Evolutionary conservation across 2,797 vertebrate genomes (phyloP).

Genomic region (Choloepus didactylus): DNA sequence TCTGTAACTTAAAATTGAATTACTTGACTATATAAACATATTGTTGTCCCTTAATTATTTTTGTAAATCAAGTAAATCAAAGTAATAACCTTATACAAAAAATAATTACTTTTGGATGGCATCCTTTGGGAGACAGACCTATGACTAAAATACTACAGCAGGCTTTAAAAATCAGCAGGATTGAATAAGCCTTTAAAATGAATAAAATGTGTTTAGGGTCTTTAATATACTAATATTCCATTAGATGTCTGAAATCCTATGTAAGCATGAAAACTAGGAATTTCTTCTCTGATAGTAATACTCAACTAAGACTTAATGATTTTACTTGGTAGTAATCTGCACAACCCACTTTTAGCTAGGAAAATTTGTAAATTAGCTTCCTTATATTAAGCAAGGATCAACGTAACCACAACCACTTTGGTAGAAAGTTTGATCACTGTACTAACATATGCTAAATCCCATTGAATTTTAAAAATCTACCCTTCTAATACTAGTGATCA

Average conservation of each 20-base stretch:
- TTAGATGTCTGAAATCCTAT: not conserved
- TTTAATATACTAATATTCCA: conserved; percentile 55
- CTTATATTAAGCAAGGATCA: conserved; percentile 23
- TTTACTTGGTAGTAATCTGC: conserved; percentile 37
- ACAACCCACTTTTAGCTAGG: conserved; percentile 8
- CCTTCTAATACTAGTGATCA: not conserved
- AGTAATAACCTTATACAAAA: conserved; percentile 61
- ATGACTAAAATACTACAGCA: conserved; percentile 64
- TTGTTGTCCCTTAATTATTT: conserved; percentile 58
- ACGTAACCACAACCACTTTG: not conserved
- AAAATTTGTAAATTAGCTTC: conserved; percentile 22
- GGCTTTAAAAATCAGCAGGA: conserved; percentile 60
- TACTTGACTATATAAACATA: conserved; percentile 51
- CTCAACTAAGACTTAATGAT: not conserved
- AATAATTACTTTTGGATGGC: conserved; percentile 56
- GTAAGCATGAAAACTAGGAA: conserved; percentile 27
- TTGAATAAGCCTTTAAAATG: conserved; percentile 46
- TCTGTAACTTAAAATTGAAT: conserved; percentile 68
- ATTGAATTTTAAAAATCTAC: not conserved
- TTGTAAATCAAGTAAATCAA: conserved; percentile 71
- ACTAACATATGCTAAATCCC: not conserved
- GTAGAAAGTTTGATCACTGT: not conserved
- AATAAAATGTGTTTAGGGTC: conserved; percentile 37
- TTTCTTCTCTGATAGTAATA: not conserved
- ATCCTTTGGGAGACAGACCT: conserved; percentile 50